Conservation (phyloP, 1,140 invertebrate species). For the Nomia melanderi region DNA sequence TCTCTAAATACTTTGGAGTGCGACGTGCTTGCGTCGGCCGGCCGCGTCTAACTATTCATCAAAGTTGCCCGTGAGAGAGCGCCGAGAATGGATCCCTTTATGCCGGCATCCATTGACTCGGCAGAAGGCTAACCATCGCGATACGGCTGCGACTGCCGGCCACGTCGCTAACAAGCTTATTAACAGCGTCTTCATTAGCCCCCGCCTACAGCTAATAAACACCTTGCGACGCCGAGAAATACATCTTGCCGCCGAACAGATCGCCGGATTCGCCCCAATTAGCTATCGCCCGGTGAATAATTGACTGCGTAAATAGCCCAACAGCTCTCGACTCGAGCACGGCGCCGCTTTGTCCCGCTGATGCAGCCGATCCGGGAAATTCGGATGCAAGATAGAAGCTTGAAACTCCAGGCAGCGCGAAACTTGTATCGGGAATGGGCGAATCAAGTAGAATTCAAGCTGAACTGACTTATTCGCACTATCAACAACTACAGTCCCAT, state of each 20-base stretch:
- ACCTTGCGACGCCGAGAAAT: constrained; percentile 13
- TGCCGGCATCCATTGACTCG: constrained; percentile 27
- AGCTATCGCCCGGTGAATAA: not conserved
- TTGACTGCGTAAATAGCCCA: not conserved
- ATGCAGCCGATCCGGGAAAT: not conserved
- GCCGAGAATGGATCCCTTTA: constrained; percentile 10
- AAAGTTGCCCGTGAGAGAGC: constrained; percentile 7
- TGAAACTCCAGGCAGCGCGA: not conserved
- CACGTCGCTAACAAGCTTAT: constrained; percentile 43
- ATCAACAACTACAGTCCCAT: no score
- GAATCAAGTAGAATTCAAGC: not conserved
- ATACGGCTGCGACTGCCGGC: constrained; percentile 8
- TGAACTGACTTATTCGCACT: not conserved
- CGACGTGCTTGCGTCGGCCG: constrained; percentile 7
- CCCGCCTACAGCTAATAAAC: constrained; percentile 5
- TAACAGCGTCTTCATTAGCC: constrained; percentile 33
- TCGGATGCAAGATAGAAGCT: not conserved
- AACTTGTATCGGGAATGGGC: no score
- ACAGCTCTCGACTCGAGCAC: not conserved
- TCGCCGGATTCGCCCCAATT: constrained; percentile 10
- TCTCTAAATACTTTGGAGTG: constrained; percentile 19
- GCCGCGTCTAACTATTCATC: constrained; percentile 37
- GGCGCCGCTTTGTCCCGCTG: no score
- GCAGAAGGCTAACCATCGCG: constrained; percentile 16
- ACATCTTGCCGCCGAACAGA: constrained; percentile 6